Conservation (phyloP, 1,140 invertebrate species). For the Wiebesia pumilae region DNA sequence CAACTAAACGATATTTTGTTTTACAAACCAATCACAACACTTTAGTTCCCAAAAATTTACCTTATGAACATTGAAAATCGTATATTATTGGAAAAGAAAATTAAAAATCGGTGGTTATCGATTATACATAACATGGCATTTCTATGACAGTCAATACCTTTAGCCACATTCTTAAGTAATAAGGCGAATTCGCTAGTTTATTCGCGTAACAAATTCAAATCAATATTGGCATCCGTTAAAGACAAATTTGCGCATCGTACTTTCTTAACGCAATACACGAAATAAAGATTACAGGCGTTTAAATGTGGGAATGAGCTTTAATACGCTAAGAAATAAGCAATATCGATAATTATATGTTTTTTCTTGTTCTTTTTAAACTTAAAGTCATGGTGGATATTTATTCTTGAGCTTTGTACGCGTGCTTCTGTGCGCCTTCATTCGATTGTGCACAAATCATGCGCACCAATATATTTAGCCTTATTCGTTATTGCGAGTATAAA, state of each 20-base stretch:
- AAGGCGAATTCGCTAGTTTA: neutral
- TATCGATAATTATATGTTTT: neutral
- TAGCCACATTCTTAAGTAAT: conserved; percentile 40
- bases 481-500: conserved; percentile 45
- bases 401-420: neutral
- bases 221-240: neutral
- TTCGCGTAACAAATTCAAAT: neutral
- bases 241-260: neutral
- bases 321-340: neutral
- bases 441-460: neutral
- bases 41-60: conserved; percentile 11
- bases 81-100: neutral
- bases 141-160: conserved; percentile 40
- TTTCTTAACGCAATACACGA: neutral
- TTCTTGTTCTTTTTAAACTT: neutral
- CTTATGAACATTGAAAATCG: conserved; percentile 7
- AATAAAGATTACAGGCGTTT: neutral
- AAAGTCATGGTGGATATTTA: conserved; percentile 5
- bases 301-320: neutral
- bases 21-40: conserved; percentile 34
- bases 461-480: conserved; percentile 36
- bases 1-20: conserved; percentile 1
- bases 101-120: conserved; percentile 32
- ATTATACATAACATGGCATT: conserved; percentile 50
- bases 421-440: neutral